Conservation (phyloP, 2,888 invertebrate species). For the Sphaerophoria rueppellii region DNA sequence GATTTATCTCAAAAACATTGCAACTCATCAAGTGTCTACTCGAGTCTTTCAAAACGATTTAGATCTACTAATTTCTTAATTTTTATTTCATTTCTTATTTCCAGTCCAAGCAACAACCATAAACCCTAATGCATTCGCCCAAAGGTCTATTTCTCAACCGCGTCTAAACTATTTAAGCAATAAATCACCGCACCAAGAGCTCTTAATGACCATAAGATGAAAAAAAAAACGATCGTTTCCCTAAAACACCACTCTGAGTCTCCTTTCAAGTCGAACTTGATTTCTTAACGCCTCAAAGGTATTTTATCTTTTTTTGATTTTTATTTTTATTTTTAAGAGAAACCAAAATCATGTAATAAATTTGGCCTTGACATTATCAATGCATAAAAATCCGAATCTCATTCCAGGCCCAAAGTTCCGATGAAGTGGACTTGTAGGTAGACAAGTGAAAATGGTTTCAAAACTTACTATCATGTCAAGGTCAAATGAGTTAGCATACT, state of each 20-base stretch:
- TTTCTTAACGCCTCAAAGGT: constrained; percentile 41
- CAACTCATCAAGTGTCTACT: neutral
- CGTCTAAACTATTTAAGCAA: constrained; percentile 16
- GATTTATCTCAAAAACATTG: neutral
- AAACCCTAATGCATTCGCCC: constrained; percentile 22
- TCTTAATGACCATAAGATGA: constrained; percentile 14
- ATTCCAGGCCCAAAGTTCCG: neutral
- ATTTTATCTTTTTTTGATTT: constrained; percentile 1
- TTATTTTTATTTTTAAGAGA: constrained; percentile 15
- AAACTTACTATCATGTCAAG: constrained; percentile 28
- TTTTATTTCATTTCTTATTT: neutral
- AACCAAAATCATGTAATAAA: constrained; percentile 31
- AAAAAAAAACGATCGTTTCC: constrained; percentile 15
- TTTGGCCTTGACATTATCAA: constrained; percentile 53
- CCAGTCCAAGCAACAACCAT: neutral
- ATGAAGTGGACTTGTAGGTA: neutral
- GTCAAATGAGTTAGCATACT: constrained; percentile 33
- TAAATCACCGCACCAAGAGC: constrained; percentile 14
- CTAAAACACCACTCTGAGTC: constrained; percentile 28
- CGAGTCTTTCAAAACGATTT: neutral
- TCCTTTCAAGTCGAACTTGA: constrained; percentile 35
- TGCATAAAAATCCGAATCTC: constrained; percentile 28
- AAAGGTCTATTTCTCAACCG: constrained; percentile 20
- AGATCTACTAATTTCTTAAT: neutral
- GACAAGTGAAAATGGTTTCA: constrained; percentile 3